phyloP scores from a whole-genome alignment of 2,888 invertebrate species.

The Tinea pellionella region DNA sequence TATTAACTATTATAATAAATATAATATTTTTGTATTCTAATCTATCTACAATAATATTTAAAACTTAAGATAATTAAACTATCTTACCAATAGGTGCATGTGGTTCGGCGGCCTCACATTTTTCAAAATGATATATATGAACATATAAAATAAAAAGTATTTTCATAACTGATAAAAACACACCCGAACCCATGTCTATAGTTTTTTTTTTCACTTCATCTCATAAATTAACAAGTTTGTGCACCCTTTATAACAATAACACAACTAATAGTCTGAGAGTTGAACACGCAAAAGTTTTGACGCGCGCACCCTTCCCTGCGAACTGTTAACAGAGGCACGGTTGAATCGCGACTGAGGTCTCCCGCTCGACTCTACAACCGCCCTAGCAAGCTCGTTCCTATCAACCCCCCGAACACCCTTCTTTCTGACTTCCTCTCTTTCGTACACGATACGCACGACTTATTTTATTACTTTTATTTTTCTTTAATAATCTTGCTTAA shows the following conservation, averaged over 20 bases:
- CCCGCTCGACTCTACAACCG: neutral
- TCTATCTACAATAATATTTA: too few relatives aligned
- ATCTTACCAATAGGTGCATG: too few relatives aligned
- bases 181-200: neutral
- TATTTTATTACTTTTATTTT: constrained; percentile 62
- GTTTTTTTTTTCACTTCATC: neutral
- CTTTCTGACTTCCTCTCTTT: constrained; percentile 23
- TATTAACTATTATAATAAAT: too few relatives aligned
- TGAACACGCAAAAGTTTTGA: neutral
- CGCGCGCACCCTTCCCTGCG: neutral
- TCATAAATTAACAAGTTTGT: neutral
- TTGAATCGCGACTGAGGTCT: constrained; percentile 39
- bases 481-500: constrained; percentile 61
- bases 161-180: too few relatives aligned
- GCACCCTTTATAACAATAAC: neutral
- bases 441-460: constrained; percentile 35
- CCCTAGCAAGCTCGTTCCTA: constrained; percentile 28
- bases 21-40: too few relatives aligned
- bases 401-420: constrained; percentile 26
- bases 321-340: neutral
- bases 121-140: too few relatives aligned
- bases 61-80: too few relatives aligned
- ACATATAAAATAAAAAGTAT: too few relatives aligned
- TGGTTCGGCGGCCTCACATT: too few relatives aligned
- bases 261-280: neutral